Evolutionary conservation across 1,140 invertebrate genomes (phyloP).

Genomic region (Lepidurus couesii): DNA sequence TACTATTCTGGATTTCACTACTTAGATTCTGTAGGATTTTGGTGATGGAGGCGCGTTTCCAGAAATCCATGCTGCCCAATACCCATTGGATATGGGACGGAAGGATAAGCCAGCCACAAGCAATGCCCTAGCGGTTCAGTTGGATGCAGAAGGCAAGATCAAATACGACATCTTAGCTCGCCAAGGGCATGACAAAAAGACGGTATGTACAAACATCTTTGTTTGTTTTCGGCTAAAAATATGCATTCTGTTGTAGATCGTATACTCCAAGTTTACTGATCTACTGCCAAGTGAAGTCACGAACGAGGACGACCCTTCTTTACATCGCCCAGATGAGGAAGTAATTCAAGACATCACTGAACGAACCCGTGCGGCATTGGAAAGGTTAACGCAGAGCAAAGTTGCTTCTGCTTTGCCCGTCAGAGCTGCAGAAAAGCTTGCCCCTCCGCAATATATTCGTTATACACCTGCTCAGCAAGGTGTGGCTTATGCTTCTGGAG

Average conservation of each 20-base stretch:
- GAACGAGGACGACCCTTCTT: constrained; percentile 78
- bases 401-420: constrained; percentile 92
- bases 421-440: constrained; percentile 78
- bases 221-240: not conserved
- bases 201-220: constrained; percentile 51
- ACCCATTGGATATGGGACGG: constrained; percentile 78
- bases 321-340: constrained; percentile 81
- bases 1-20: not conserved
- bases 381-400: constrained; percentile 81
- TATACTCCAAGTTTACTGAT: constrained; percentile 93
- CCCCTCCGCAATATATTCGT: constrained; percentile 90
- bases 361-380: constrained; percentile 70
- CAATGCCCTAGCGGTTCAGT: constrained; percentile 87
- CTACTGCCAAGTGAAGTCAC: constrained; percentile 88
- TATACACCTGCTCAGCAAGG: constrained; percentile 98
- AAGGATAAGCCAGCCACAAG: constrained; percentile 59
- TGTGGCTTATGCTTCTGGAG: constrained; percentile 89
- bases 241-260: constrained; percentile 57
- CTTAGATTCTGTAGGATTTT: constrained; percentile 56
- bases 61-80: constrained; percentile 95
- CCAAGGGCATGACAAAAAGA: constrained; percentile 93
- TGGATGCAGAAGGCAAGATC: constrained; percentile 89
- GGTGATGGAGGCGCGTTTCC: constrained; percentile 97
- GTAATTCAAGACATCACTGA: constrained; percentile 80
- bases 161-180: constrained; percentile 95